Evolutionary conservation across 2,888 invertebrate genomes (phyloP).

Genomic region (Taphrorychus bicolor): DNA sequence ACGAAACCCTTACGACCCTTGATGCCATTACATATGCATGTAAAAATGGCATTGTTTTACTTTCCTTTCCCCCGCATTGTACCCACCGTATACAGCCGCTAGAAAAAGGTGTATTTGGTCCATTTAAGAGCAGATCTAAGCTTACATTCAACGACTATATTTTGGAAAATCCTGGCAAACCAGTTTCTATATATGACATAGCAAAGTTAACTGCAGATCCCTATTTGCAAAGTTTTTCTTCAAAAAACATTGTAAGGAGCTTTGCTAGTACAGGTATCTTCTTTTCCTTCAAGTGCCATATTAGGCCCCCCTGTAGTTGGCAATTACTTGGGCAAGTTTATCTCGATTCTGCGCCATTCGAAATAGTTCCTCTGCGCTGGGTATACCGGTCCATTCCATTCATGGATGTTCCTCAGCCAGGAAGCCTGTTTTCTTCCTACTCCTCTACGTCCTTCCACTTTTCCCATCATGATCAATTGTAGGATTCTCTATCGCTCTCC

Average conservation of each 20-base stretch:
- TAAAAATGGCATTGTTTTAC: conserved; percentile 33
- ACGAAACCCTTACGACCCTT: conserved; percentile 18
- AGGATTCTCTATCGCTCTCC: too few species aligned
- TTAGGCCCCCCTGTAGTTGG: too few species aligned
- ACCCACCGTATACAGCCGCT: conserved; percentile 16
- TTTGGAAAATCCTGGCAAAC: conserved; percentile 41
- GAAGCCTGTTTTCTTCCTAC: too few species aligned
- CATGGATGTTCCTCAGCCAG: too few species aligned
- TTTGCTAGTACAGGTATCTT: conserved; percentile 17
- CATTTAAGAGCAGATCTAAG: conserved; percentile 50
- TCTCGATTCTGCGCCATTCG: too few species aligned
- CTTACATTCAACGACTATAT: conserved; percentile 46
- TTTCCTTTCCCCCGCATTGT: conserved; percentile 11
- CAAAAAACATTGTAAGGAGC: conserved; percentile 21
- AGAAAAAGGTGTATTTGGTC: conserved; percentile 37
- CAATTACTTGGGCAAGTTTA: too few species aligned
- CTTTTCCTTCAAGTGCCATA: too few species aligned
- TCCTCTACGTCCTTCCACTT: too few species aligned
- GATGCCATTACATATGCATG: neutral
- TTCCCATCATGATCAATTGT: too few species aligned
- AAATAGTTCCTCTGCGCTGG: too few species aligned
- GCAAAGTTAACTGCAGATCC: conserved; percentile 40
- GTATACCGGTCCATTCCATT: too few species aligned
- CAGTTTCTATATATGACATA: conserved; percentile 47
- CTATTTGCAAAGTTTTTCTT: conserved; percentile 35